phyloP scores from a whole-genome alignment of 2,888 invertebrate species.

The Coenonympha glycerion region DNA sequence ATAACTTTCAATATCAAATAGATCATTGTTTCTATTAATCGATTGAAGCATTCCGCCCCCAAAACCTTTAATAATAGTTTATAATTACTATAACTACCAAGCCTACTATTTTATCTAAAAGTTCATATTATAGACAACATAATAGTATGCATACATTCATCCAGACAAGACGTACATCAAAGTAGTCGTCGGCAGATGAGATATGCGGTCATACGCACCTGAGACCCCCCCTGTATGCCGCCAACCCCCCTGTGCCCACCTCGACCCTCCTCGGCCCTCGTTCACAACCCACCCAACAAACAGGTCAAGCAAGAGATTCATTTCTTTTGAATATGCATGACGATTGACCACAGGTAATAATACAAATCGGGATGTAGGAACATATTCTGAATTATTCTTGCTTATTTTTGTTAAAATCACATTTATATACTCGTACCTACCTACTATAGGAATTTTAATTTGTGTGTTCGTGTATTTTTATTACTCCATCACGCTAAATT shows the following conservation, averaged over 20 bases:
- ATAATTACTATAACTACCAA: neutral
- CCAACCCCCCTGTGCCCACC: neutral
- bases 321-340: slow-evolving; percentile 9
- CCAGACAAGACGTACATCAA: neutral
- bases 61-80: too few species aligned
- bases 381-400: too few species aligned
- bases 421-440: too few species aligned
- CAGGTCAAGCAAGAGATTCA: slow-evolving; percentile 8
- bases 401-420: too few species aligned
- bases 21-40: neutral
- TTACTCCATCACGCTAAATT: too few species aligned
- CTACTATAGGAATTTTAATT: too few species aligned
- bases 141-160: neutral
- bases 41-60: too few species aligned
- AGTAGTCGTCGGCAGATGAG: slow-evolving; percentile 12
- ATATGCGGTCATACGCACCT: slow-evolving; percentile 24
- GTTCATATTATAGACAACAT: neutral
- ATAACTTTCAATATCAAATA: too few species aligned
- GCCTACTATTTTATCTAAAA: neutral
- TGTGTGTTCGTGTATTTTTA: too few species aligned
- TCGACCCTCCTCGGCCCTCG: neutral
- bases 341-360: neutral
- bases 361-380: too few species aligned
- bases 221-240: slow-evolving; percentile 18
- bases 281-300: neutral